Base-by-base conservation (phyloP, 2,888 invertebrate genomes). In the Brachypalpus laphriformis region DNA sequence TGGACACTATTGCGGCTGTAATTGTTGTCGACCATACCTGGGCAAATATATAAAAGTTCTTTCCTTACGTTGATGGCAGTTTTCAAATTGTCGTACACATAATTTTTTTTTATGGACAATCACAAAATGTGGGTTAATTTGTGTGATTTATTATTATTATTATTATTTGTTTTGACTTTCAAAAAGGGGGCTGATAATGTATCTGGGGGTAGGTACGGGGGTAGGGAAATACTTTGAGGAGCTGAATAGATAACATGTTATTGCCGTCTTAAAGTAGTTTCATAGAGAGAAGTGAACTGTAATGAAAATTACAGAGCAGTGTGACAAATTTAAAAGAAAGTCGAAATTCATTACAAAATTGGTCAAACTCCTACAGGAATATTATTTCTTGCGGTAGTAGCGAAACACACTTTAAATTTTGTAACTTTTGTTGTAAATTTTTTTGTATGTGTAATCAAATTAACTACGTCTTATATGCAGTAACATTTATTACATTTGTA, bases 11-110 rank as follows among this genome's bases (percentile, higher is more conserved):
- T 89, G 57, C 90, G 88, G 86, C 88, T 89, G 81, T 89, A 89
- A 87, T 87, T 89, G 88, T 86, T 89, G 88, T 91, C 90, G 72
- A 89, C 80, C 77, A 89, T 88, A 88, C 90, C 90, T 91, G 89
- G 88, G 88, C 88, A 89, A 89, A 89, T 88, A 90, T 88, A 90
- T 63, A 89, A 87, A 88, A 89, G 87, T 89, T 89, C 89, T 89
- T 88, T 88, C 87, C 89, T 89, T 89, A 89, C 89, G 89, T 89
- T 90, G 88, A 88, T 87, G 87, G 82, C 86, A 82, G 87, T 80
- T 75, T 85, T 78, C 7, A 56, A 57, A 51, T 68, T 74, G 47
- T 86, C 40, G 78, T 86, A 75, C 82, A 77, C 70, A 75, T 77
- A 87, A 18, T 5, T 63, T 63, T 5, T 63, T 63, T 63, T 28